A percentile compares a stretch with the other conserved stretches of the same genome.
These are phyloP conservation scores for Philhelius pedissequus DNA, from an alignment of 2,888 invertebrate genomes.

Conservation along the genomic window DNA sequence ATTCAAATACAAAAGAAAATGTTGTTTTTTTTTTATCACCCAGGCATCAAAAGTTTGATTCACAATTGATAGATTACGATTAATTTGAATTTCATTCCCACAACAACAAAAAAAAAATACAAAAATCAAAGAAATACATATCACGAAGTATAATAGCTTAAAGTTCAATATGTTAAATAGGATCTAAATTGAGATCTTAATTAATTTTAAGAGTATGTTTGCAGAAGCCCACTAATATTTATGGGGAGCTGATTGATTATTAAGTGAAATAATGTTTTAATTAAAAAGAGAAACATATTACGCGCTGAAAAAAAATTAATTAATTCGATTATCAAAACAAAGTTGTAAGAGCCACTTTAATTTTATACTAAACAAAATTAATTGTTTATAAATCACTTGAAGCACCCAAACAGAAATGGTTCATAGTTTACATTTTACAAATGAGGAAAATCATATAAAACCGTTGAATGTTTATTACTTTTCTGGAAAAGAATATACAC, in stretches of 20 bases:
- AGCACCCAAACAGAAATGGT: not conserved
- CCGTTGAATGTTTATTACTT: not conserved
- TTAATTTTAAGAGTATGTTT: not conserved
- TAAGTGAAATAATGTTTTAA: not conserved
- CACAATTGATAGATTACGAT: conserved; percentile 11
- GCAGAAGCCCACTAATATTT: not conserved
- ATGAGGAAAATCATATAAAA: not conserved
- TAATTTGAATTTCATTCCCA: not conserved
- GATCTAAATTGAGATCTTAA: not conserved
- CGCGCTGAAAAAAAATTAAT: not conserved
- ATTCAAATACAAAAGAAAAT: not conserved
- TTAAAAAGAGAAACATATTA: not conserved
- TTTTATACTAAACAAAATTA: not conserved
- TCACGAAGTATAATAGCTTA: not conserved
- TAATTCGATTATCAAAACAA: not conserved
- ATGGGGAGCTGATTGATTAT: not conserved
- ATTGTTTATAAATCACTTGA: not conserved
- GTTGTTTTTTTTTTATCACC: not conserved
- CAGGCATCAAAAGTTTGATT: not conserved
- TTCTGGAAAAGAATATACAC: not conserved
- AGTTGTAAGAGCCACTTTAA: not conserved
- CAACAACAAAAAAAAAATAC: not conserved
- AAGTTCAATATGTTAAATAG: not conserved
- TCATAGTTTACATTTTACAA: conserved; percentile 4
- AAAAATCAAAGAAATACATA: not conserved